These are phyloP conservation scores for Lindbergichthys nudifrons DNA, from an alignment of 2,797 vertebrate genomes.

Conservation along the genomic window DNA sequence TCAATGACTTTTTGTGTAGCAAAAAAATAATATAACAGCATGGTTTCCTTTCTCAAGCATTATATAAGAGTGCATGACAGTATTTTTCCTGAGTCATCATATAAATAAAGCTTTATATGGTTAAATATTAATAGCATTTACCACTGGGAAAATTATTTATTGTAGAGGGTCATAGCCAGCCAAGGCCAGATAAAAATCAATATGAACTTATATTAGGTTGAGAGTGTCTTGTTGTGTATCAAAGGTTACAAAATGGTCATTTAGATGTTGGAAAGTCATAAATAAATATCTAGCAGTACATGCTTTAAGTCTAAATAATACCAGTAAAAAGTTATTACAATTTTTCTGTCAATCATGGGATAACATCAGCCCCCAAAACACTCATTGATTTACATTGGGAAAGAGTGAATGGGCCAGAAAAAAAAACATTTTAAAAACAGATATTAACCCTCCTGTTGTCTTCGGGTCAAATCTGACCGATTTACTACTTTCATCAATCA, in stretches of 20 bases:
- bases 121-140: constrained; percentile 45
- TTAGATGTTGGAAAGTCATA: constrained; percentile 4
- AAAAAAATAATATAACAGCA: neutral
- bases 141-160: constrained; percentile 14
- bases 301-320: too few relatives aligned
- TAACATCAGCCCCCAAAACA: too few relatives aligned
- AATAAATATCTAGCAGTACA: too few relatives aligned
- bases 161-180: constrained; percentile 2
- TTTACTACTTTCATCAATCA: too few relatives aligned
- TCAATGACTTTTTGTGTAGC: neutral
- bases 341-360: too few relatives aligned
- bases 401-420: too few relatives aligned
- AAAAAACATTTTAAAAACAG: too few relatives aligned
- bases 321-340: too few relatives aligned
- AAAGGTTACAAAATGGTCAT: neutral
- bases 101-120: neutral
- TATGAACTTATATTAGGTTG: constrained; percentile 21
- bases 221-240: constrained; percentile 27
- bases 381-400: too few relatives aligned
- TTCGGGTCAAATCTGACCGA: too few relatives aligned
- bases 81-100: neutral
- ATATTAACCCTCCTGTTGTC: too few relatives aligned
- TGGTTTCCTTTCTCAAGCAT: neutral
- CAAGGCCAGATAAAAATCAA: constrained; percentile 16
- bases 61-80: neutral